Percentiles rank a stretch among this genome's conserved stretches.
Conservation (phyloP, 2,113 vertebrate genomes). For the Noctilio leporinus region DNA sequence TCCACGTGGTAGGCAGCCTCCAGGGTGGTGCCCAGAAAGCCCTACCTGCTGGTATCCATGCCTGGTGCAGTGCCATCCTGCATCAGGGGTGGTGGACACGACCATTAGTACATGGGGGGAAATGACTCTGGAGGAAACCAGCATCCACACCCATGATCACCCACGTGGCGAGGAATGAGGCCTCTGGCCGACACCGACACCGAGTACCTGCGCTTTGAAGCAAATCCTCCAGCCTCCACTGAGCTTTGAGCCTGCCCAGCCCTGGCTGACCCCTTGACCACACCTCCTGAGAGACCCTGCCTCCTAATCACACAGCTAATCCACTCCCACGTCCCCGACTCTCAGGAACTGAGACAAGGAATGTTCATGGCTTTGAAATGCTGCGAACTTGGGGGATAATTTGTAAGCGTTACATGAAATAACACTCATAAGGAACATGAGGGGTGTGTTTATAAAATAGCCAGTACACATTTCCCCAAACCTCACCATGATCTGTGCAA, state of each 20-base stretch:
- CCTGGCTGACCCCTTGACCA: not conserved
- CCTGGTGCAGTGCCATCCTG: rapidly evolving
- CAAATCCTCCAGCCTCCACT: rapidly evolving
- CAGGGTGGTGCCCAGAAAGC: not conserved
- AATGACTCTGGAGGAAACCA: not conserved
- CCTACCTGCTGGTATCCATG: not conserved
- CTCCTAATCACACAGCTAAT: not conserved
- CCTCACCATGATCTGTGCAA: not conserved
- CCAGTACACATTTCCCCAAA: not conserved
- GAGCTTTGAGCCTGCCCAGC: not conserved
- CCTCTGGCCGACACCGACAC: not conserved
- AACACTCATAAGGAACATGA: rapidly evolving
- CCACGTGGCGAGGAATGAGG: not conserved
- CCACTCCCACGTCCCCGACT: not conserved
- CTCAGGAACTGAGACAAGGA: not conserved
- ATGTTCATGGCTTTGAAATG: not conserved
- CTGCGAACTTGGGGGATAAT: not conserved
- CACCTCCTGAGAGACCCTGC: not conserved
- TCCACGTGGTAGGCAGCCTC: not conserved
- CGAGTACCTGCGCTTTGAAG: too few species aligned
- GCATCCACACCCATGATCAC: too few species aligned
- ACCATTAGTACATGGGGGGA: not conserved
- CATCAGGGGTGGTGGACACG: not conserved
- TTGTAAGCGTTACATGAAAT: not conserved
- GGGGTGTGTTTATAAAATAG: not conserved